Base-by-base conservation (phyloP, 2,113 vertebrate species). In the Xiphophorus couchianus region DNA sequence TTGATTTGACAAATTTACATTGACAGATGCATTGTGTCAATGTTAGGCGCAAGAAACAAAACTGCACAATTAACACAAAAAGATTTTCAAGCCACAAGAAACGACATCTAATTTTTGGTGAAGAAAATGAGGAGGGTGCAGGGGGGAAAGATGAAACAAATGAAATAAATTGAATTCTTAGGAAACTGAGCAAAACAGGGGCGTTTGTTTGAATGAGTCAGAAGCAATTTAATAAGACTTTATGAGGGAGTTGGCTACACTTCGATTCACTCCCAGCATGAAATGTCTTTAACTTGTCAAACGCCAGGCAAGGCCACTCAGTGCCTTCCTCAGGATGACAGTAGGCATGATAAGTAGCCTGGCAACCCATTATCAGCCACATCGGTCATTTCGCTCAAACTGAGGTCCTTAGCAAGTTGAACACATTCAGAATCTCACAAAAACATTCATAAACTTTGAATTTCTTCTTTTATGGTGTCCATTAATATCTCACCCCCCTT, bases 271-370 rank as follows among this genome's bases (percentile, higher is more conserved):
- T 69, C 68, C 68, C 72, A 81, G 37, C 25, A 31, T 7, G 28
- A 54, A 79, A 79, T 65, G 48, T 30, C 54, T 77, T 82, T 69
- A 44, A 62, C 37, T 84, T 44, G 63, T 60, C 33, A 65, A 54
- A 12, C 54, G 17, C 5, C 15, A 48, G 15, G 15, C 12, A 11
- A 19, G 4, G 69, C 54, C 15, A 28, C n/a, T 66, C 39, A 58
- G 2, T 15, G 51, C 35, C 74, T 72, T 62, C 66, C 58, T 78
- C 35, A 13, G 60, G 5, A 69, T 35, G 44, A 77, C 58, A 62
- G 62, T 11, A 62, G 25, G 25, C 54, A 60, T 5, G 28, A 82
- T 27, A 62, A 71, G 78, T 33, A 10, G 27, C 28, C 29, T 66
- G 66, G 11, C 39, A 64, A 42, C 51, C 44, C 2, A 15, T 61